A percentile compares a stretch with the other conserved stretches of the same genome.
Conservation (phyloP, 2,113 vertebrate genomes). For the Columba livia region DNA sequence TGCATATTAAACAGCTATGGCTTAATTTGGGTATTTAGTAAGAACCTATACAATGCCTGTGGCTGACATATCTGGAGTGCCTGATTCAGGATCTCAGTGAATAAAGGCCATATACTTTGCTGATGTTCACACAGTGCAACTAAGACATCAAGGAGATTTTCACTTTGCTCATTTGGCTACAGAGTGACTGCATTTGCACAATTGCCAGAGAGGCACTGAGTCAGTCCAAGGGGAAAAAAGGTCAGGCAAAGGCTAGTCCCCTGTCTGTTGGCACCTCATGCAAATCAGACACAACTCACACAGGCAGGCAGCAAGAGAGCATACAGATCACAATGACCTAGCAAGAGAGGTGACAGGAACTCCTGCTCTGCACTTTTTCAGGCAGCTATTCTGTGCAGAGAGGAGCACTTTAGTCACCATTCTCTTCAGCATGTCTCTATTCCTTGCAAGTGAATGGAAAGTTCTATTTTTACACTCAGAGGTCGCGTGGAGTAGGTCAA, state of each 20-base stretch:
- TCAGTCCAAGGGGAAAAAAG: background rate
- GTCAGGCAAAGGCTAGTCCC: background rate
- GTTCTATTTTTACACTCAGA: background rate
- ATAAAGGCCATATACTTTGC: background rate
- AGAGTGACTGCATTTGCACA: background rate
- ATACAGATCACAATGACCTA: background rate
- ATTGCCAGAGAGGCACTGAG: background rate
- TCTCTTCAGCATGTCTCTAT: background rate
- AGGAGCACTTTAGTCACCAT: conserved; percentile 2
- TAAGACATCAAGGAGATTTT: background rate
- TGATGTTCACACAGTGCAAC: background rate
- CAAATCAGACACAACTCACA: background rate
- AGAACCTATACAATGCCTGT: fast-evolving
- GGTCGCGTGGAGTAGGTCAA: background rate
- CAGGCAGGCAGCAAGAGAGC: background rate
- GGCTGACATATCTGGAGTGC: background rate
- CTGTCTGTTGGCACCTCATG: background rate
- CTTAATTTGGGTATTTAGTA: background rate
- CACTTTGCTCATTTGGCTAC: background rate
- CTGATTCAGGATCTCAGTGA: background rate
- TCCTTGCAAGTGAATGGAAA: background rate
- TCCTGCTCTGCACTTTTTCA: background rate
- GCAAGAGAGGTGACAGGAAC: background rate
- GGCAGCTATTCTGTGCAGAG: background rate
- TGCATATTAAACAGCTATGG: background rate